Conservation (phyloP, 23 tunicate genomes). For the Trididemnum miniatum region DNA sequence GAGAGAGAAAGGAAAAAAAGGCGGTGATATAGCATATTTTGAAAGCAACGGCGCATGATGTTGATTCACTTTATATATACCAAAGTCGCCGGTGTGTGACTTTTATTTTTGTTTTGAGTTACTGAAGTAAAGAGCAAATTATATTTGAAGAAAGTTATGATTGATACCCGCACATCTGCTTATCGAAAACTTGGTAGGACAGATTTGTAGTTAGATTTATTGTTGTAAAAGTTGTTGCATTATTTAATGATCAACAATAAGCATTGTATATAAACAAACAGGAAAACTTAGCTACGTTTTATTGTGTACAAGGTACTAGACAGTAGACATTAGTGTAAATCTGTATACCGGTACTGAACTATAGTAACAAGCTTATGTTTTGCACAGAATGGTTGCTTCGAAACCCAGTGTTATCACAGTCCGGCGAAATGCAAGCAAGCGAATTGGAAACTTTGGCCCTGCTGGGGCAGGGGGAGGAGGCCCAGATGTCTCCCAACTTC, state of each 20-base stretch:
- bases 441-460: not conserved
- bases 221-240: too few species aligned
- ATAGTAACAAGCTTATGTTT: too few species aligned
- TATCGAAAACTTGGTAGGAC: not conserved
- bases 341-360: too few species aligned
- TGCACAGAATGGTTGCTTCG: slow-evolving; percentile 48
- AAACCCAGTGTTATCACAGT: slow-evolving; percentile 16
- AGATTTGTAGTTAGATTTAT: too few species aligned
- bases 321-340: too few species aligned
- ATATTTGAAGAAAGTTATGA: not conserved
- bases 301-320: too few species aligned
- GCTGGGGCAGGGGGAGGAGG: slow-evolving; percentile 23
- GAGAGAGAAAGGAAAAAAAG: not conserved
- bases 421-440: slow-evolving; percentile 33
- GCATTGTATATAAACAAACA: too few species aligned
- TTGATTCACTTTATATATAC: not conserved
- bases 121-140: not conserved
- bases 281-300: too few species aligned
- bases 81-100: not conserved
- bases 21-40: not conserved
- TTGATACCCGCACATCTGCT: not conserved
- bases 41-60: not conserved
- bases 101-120: not conserved
- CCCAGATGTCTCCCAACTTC: slow-evolving; percentile 2
- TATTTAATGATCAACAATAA: too few species aligned